Percentiles rank a stretch among this genome's conserved stretches.
Evolutionary conservation across 2,797 vertebrate species (phyloP).

Genomic region (Brotogeris chrysoptera): DNA sequence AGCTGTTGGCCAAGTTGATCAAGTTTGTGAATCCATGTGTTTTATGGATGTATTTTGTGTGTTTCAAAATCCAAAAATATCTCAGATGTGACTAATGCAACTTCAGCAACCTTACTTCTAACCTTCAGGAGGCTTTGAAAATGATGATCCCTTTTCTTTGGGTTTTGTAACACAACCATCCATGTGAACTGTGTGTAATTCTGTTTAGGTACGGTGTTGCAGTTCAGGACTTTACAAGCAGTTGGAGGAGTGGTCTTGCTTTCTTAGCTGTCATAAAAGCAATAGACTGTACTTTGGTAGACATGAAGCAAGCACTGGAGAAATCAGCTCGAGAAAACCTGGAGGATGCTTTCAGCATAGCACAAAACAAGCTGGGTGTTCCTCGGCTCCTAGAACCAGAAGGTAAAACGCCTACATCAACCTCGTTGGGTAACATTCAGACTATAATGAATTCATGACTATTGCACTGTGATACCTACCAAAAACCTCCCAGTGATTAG

Average conservation of each 20-base stretch:
- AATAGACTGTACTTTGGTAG: slow-evolving; percentile 90
- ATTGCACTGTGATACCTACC: not conserved
- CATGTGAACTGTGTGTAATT: not conserved
- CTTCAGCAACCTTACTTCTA: not conserved
- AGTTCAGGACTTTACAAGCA: slow-evolving; percentile 92
- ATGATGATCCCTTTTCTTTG: not conserved
- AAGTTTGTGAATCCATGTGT: not conserved
- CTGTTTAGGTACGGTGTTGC: slow-evolving; percentile 89
- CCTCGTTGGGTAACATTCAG: not conserved
- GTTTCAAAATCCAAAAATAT: not conserved
- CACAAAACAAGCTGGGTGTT: slow-evolving; percentile 88
- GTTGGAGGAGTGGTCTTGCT: slow-evolving; percentile 94
- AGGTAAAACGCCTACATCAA: slow-evolving; percentile 73
- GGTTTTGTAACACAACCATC: not conserved
- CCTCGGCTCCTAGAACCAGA: slow-evolving; percentile 93
- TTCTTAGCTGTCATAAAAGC: slow-evolving; percentile 96
- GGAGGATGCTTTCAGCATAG: slow-evolving; percentile 91
- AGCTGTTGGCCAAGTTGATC: not conserved
- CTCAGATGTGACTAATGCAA: not conserved
- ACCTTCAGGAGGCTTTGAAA: not conserved
- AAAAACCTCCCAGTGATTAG: not conserved
- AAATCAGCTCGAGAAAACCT: slow-evolving; percentile 87
- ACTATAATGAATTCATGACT: not conserved
- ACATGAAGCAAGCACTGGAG: slow-evolving; percentile 90
- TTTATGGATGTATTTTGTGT: not conserved